These are phyloP conservation scores for Dasypogon diadema DNA, from an alignment of 2,888 invertebrate genomes.

Conservation along the genomic window DNA sequence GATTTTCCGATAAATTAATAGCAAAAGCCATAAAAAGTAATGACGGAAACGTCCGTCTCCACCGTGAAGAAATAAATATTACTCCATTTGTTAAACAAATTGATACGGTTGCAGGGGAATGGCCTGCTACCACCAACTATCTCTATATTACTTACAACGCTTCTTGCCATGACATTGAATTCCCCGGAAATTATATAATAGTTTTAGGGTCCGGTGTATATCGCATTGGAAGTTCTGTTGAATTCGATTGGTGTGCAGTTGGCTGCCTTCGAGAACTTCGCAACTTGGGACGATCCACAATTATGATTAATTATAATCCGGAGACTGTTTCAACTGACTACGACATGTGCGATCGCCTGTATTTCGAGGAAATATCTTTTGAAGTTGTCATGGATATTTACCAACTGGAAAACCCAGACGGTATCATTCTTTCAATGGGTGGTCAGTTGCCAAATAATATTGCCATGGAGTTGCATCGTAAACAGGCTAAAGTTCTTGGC, in stretches of 20 bases:
- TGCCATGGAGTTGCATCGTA: conserved; percentile 96
- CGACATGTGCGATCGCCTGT: conserved; percentile 98
- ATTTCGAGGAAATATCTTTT: conserved; percentile 99
- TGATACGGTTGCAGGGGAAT: conserved; percentile 99
- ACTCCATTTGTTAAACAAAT: conserved; percentile 95
- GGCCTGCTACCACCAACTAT: conserved; percentile 99
- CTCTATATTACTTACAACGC: conserved; percentile 98
- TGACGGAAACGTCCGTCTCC: conserved; percentile 83
- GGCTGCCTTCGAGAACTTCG: conserved; percentile 93
- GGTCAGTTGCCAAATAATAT: conserved; percentile 99
- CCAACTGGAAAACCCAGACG: conserved; percentile 90
- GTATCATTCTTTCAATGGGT: conserved; percentile 97
- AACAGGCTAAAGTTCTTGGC: conserved; percentile 91
- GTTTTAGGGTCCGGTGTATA: conserved; percentile 97
- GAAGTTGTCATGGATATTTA: conserved; percentile 99
- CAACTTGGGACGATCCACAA: conserved; percentile 88
- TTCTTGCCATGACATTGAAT: conserved; percentile 82
- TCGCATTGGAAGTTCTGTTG: conserved; percentile 98
- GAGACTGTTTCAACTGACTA: conserved; percentile 99
- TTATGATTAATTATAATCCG: conserved; percentile 99
- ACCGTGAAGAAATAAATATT: conserved; percentile 81
- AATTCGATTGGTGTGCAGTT: conserved; percentile 99
- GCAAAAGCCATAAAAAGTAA: conserved; percentile 88
- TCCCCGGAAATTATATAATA: conserved; percentile 83
- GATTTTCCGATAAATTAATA: conserved; percentile 98